phyloP scores from a whole-genome alignment of 2,797 vertebrate species.

The Kryptopterus vitreolus region DNA sequence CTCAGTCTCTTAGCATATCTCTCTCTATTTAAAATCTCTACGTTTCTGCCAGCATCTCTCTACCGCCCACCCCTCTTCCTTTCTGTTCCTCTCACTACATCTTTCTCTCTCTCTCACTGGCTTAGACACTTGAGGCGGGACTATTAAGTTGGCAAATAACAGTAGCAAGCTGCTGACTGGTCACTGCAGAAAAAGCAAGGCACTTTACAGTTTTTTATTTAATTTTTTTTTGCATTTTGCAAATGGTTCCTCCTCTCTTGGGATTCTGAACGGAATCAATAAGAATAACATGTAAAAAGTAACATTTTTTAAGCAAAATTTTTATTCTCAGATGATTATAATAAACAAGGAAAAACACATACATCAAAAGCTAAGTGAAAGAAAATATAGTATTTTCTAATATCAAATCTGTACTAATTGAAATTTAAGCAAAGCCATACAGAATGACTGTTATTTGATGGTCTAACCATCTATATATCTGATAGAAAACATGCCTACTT shows the following conservation, averaged over 20 bases:
- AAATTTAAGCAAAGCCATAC: not conserved
- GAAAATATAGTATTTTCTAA: not conserved
- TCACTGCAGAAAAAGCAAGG: conserved; percentile 63
- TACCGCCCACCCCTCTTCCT: conserved; percentile 60
- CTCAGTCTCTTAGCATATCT: conserved; percentile 29
- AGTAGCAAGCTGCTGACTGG: conserved; percentile 77
- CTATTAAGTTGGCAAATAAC: conserved; percentile 77
- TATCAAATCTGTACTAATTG: too few species aligned
- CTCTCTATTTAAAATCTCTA: conserved; percentile 17
- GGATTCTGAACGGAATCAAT: not conserved
- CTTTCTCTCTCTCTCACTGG: conserved; percentile 53
- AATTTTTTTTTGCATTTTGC: conserved; percentile 11
- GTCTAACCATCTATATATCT: not conserved
- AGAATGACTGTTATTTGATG: not conserved
- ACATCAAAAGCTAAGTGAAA: not conserved
- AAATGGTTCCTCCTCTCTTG: not conserved
- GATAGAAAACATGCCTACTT: not conserved
- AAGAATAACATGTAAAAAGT: not conserved
- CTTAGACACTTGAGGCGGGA: conserved; percentile 74
- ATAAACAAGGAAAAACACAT: not conserved
- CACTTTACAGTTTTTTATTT: conserved; percentile 18
- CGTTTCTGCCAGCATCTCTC: conserved; percentile 53
- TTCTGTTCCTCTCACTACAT: conserved; percentile 29
- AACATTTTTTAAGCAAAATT: too few species aligned
- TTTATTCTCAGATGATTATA: not conserved